phyloP scores from a whole-genome alignment of 2,113 vertebrate genomes.

The Phyllostomus discolor region DNA sequence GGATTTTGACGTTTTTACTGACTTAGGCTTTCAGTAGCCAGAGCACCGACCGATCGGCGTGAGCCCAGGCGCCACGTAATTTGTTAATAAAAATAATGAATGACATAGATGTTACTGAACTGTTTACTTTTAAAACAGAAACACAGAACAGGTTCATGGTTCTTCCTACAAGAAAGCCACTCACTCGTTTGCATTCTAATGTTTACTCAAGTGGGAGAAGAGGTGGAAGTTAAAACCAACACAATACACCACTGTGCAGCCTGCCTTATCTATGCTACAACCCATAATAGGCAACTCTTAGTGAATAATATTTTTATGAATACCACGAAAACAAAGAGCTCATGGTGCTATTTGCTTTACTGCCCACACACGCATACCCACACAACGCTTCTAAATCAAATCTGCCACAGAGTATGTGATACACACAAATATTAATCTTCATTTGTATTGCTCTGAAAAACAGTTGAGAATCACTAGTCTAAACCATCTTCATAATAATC shows the following conservation, averaged over 20 bases:
- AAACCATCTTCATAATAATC: conserved; percentile 27
- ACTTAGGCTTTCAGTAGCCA: not conserved
- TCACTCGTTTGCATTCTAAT: not conserved
- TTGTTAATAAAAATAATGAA: not conserved
- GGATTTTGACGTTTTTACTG: not conserved
- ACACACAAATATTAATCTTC: conserved; percentile 37
- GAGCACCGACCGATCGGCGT: accelerated
- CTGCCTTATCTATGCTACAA: not conserved
- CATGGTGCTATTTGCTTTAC: not conserved
- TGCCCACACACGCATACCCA: conserved; percentile 33
- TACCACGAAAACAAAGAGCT: conserved; percentile 52
- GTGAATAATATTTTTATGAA: conserved; percentile 49
- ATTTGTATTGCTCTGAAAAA: conserved; percentile 35
- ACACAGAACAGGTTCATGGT: not conserved
- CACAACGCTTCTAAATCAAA: conserved; percentile 28
- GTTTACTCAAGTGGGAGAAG: not conserved
- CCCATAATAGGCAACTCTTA: not conserved
- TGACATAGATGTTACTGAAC: not conserved
- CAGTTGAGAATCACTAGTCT: conserved; percentile 9
- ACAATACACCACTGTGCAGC: not conserved
- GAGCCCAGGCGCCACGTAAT: not conserved
- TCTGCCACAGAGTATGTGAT: not conserved
- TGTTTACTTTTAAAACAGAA: not conserved
- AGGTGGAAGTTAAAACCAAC: not conserved
- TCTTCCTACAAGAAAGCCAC: not conserved